Percentiles rank a stretch among this genome's conserved stretches.
phyloP scores from a whole-genome alignment of 2,797 vertebrate genomes.

The Acanthurus lineatus region DNA sequence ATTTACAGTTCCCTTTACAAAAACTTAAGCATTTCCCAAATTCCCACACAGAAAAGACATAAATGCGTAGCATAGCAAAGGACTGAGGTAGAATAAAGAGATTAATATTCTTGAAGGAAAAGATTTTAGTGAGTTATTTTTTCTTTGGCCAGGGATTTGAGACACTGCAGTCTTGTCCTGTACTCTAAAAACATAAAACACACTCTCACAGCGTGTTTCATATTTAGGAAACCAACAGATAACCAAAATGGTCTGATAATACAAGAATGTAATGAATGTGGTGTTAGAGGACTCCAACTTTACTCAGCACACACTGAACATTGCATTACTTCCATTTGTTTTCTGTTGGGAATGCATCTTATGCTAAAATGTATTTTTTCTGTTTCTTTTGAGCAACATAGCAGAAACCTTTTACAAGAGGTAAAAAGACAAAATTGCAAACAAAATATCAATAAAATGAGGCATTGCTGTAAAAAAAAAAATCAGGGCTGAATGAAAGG shows the following conservation, averaged over 20 bases:
- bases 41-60: slow-evolving; percentile 50
- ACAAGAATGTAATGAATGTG: background rate
- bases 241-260: slow-evolving; percentile 11
- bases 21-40: slow-evolving; percentile 59
- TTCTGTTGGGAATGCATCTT: background rate
- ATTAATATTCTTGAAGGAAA: slow-evolving; percentile 31
- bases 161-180: background rate
- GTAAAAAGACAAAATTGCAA: background rate
- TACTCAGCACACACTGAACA: slow-evolving; percentile 12
- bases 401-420: background rate
- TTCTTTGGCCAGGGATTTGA: slow-evolving; percentile 15
- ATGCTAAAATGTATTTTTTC: background rate
- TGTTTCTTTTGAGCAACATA: background rate
- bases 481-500: slow-evolving; percentile 5
- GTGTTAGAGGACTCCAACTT: background rate
- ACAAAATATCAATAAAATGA: background rate
- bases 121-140: slow-evolving; percentile 3
- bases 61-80: slow-evolving; percentile 73
- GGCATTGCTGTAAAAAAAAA: background rate
- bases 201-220: background rate
- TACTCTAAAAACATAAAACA: background rate
- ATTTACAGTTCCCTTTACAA: slow-evolving; percentile 85
- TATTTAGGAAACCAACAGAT: slow-evolving; percentile 3
- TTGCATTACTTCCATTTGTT: slow-evolving; percentile 13
- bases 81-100: slow-evolving; percentile 86